phyloP scores from a whole-genome alignment of 2,113 vertebrate genomes.

The Plecturocebus donacophilus region DNA sequence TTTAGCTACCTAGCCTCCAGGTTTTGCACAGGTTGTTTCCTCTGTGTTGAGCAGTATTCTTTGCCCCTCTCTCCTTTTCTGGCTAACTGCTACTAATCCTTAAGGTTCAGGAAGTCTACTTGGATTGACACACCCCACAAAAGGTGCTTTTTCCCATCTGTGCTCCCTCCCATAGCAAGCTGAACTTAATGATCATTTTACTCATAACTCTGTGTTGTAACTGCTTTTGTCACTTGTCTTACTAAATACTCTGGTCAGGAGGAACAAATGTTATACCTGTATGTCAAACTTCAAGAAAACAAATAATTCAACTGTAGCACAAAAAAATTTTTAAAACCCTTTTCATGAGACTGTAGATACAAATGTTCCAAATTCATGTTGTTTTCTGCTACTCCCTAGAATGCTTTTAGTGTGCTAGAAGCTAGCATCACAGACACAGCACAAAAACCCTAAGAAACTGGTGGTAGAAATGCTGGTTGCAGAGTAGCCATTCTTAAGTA shows the following conservation, averaged over 20 bases:
- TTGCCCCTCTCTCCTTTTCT: not conserved
- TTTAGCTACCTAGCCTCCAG: not conserved
- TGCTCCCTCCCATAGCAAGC: not conserved
- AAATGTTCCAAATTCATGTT: not conserved
- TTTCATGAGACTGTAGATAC: not conserved
- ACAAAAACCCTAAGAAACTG: not conserved
- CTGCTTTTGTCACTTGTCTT: not conserved
- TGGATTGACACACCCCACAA: not conserved
- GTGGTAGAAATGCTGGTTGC: not conserved
- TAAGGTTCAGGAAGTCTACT: not conserved
- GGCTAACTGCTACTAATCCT: not conserved
- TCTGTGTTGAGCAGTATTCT: not conserved
- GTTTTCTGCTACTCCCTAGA: not conserved
- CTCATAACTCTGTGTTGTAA: not conserved
- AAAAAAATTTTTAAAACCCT: not conserved
- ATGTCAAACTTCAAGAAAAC: not conserved
- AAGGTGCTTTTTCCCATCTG: not conserved
- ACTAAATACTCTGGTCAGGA: not conserved
- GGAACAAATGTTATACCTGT: not conserved
- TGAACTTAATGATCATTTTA: not conserved
- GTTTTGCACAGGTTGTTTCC: not conserved
- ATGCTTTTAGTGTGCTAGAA: not conserved
- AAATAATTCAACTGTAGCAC: not conserved
- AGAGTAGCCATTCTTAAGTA: not conserved
- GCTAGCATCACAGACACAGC: not conserved